Evolutionary conservation across 2,113 vertebrate genomes (phyloP).

Genomic region (Morone saxatilis): DNA sequence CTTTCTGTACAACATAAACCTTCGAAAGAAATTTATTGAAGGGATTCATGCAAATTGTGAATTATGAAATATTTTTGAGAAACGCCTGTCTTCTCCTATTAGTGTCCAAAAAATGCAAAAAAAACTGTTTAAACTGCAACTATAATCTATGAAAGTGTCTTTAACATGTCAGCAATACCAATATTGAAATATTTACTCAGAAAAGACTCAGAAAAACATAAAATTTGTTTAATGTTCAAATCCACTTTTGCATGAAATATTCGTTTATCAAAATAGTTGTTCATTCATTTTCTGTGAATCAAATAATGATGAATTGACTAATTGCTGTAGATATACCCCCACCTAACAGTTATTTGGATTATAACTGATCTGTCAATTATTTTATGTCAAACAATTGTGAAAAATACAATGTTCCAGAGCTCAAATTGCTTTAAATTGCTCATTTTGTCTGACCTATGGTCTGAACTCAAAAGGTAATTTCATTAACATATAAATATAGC

Average conservation of each 20-base stretch:
- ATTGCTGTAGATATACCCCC: background rate
- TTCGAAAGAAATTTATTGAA: background rate
- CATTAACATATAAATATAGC: no score
- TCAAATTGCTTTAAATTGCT: background rate
- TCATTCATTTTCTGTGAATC: background rate
- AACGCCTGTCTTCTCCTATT: background rate
- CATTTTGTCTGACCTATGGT: background rate
- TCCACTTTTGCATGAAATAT: no score
- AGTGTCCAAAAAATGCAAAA: background rate
- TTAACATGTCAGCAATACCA: no score
- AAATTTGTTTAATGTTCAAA: background rate
- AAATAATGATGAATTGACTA: background rate
- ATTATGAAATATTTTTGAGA: conserved; percentile 36
- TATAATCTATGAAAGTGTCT: no score
- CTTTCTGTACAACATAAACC: background rate
- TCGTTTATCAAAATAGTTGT: no score
- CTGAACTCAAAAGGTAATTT: background rate
- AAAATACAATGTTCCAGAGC: background rate
- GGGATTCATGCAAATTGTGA: conserved; percentile 2
- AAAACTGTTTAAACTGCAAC: background rate
- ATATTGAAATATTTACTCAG: background rate
- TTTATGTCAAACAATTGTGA: background rate
- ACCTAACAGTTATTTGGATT: background rate
- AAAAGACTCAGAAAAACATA: background rate
- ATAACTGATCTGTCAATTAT: background rate